These are phyloP conservation scores for Eupeodes corollae DNA, from an alignment of 1,140 invertebrate species.

Conservation along the genomic window DNA sequence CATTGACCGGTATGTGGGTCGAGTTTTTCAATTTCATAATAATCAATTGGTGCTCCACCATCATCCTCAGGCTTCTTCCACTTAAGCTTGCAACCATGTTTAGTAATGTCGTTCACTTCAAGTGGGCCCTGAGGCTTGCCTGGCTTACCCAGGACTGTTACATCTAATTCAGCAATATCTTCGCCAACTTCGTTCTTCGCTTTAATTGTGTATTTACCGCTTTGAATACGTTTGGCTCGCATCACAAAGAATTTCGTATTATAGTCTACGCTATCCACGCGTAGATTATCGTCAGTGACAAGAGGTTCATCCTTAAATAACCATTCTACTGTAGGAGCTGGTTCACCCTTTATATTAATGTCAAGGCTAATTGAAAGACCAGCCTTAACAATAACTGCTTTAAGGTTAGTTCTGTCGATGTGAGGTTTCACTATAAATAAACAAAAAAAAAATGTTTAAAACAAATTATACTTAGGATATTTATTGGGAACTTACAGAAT, in stretches of 20 bases:
- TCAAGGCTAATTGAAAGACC: slow-evolving; percentile 84
- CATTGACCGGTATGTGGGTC: slow-evolving; percentile 87
- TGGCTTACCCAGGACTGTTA: slow-evolving; percentile 76
- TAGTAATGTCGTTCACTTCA: slow-evolving; percentile 80
- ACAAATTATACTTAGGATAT: slow-evolving; percentile 1
- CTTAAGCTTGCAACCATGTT: slow-evolving; percentile 85
- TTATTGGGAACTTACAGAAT: slow-evolving; percentile 57
- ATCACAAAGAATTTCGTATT: slow-evolving; percentile 83
- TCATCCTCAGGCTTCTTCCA: slow-evolving; percentile 92
- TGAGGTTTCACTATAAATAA: slow-evolving; percentile 69
- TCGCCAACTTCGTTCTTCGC: slow-evolving; percentile 90
- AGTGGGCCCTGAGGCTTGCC: slow-evolving; percentile 75
- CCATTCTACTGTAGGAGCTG: slow-evolving; percentile 84
- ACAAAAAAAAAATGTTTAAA: slow-evolving; percentile 10
- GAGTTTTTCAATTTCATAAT: slow-evolving; percentile 95
- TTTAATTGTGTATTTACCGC: slow-evolving; percentile 84
- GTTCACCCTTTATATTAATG: slow-evolving; percentile 88
- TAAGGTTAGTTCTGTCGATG: slow-evolving; percentile 84
- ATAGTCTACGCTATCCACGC: slow-evolving; percentile 77
- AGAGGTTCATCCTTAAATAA: slow-evolving; percentile 66
- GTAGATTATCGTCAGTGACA: slow-evolving; percentile 57
- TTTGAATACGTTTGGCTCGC: slow-evolving; percentile 66
- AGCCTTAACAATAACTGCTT: slow-evolving; percentile 73
- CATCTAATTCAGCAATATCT: slow-evolving; percentile 83
- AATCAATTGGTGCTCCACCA: slow-evolving; percentile 82